Percentiles rank a stretch among this genome's conserved stretches.
These are phyloP conservation scores for Harpalus rufipes DNA, from an alignment of 2,888 invertebrate genomes.

Conservation along the genomic window DNA sequence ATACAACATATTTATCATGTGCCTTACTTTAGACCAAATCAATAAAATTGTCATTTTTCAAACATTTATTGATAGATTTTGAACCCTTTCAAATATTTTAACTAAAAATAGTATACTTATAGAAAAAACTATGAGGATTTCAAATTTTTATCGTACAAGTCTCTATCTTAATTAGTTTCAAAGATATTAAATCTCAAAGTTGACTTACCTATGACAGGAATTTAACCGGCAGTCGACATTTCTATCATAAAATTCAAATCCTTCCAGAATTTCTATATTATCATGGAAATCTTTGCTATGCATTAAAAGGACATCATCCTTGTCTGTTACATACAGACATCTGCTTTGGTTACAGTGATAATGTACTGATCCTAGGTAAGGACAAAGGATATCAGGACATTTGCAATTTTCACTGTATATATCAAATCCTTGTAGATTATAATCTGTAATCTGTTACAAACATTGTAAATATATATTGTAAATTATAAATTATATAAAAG, in stretches of 20 bases:
- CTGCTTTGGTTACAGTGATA: conserved; percentile 91
- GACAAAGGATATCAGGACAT: conserved; percentile 89
- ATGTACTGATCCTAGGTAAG: conserved; percentile 85
- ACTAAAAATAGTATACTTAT: neutral
- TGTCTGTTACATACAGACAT: conserved; percentile 91
- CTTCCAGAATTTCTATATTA: conserved; percentile 88
- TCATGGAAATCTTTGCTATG: conserved; percentile 94
- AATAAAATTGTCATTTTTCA: no score
- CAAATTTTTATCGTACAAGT: neutral
- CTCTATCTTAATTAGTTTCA: no score
- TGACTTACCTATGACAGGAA: conserved; percentile 79
- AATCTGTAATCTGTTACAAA: conserved; percentile 77
- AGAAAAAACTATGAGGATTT: neutral
- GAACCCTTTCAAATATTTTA: neutral
- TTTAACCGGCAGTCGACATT: conserved; percentile 85
- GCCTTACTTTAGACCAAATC: no score
- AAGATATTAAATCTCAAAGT: neutral
- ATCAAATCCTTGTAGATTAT: conserved; percentile 82
- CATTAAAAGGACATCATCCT: conserved; percentile 87
- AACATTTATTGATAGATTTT: no score
- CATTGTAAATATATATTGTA: neutral
- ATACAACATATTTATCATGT: no score
- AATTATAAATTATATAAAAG: conserved; percentile 58
- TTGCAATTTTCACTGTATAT: conserved; percentile 81
- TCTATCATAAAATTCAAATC: conserved; percentile 90